Evolutionary conservation across 2,888 invertebrate genomes (phyloP), one percentile per base, ranked within the genome.

Genomic region (Eilema sororculum): DNA sequence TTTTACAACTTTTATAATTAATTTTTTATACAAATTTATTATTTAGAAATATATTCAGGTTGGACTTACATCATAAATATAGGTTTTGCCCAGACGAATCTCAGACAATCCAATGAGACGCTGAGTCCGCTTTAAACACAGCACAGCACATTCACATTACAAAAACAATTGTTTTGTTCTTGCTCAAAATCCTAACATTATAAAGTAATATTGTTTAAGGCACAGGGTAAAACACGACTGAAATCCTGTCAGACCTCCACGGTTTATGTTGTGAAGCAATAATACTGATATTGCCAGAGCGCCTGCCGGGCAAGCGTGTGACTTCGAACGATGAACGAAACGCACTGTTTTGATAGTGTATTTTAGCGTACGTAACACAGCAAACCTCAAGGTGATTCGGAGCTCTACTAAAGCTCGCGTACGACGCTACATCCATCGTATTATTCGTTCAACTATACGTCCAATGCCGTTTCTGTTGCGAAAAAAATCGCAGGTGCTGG

Each of bases 281-380:
- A 67, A 79, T 77, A 66, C 79, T 74, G 67, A 77, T 74, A 75
- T 68, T 70, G 75, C 61, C 66, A 62, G 76, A 74, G 77, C 80
- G 82, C 73, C 73, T 74, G 79, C 73, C 72, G 72, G 69, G 75
- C 84, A 77, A 75, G 78, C 94, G 93, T 93, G 91, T 86, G 86
- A 74, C 89, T 81, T 82, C 76, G 73, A 80, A 81, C 90, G 84
- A 71, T 79, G 87, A 85, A 84, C 86, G 85, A 86, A 89, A 89
- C 91, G 86, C 89, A 95, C 95, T 95, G 95, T 94, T 95, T 93
- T 93, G 93, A 93, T 93, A 91, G 92, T 89, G 91, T 93, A 91
- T 91, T 93, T 92, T 92, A 93, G 91, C 92, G 93, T 91, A 88
- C 89, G 89, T 90, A 90, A 90, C 90, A 90, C 90, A 90, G 88